Evolutionary conservation across 2,888 invertebrate genomes (phyloP), one percentile per base, ranked within the genome.

Genomic region (Cordilura impudica): DNA sequence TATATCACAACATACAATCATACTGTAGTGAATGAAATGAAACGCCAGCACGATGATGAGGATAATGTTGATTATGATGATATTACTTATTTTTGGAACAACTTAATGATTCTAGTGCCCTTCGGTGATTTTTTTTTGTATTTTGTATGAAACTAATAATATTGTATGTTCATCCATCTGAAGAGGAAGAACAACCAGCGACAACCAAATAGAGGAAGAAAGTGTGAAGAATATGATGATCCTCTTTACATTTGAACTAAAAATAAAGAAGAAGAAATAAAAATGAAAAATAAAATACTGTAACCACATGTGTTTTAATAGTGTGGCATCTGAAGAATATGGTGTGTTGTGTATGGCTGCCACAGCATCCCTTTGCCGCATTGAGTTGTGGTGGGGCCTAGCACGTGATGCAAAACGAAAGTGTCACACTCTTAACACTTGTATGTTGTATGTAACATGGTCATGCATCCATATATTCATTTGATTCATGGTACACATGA

Each of bases 391-490:
- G 75, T 63, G 39, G 26, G 43, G 35, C 63, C 21, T 18, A 75
- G 75, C 71, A 79, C 75, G 79, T 79, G 79, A 79, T 75, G 75
- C 79, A 75, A 79, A 75, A 72, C 71, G 71, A 79, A 79, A 75
- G 75, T 79, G 79, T 79, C 79, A 79, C 71, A 79, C 61, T 67
- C 67, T 75, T 79, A 79, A 72, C 75, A 79, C 79, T 79, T 75
- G 67, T 12, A 26, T 39, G 16, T n/a, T n/a, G 35, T 39, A 39
- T n/a, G 4, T 39, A 39, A 2, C 12, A 6, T 29, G 10, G 26
- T 29, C 31, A 61, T 19, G 14, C 45, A 26, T 12, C 4, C n/a
- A 39, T n/a, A n/a, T n/a, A n/a, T n/a, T 1, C 23, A 23, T 21
- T n/a, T n/a, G 19, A 21, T 16, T 29, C 12, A n/a, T 26, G 26